Percentiles rank a stretch among this genome's conserved stretches.
Evolutionary conservation across 2,888 invertebrate genomes (phyloP).

Genomic region (Saturnia japonica): DNA sequence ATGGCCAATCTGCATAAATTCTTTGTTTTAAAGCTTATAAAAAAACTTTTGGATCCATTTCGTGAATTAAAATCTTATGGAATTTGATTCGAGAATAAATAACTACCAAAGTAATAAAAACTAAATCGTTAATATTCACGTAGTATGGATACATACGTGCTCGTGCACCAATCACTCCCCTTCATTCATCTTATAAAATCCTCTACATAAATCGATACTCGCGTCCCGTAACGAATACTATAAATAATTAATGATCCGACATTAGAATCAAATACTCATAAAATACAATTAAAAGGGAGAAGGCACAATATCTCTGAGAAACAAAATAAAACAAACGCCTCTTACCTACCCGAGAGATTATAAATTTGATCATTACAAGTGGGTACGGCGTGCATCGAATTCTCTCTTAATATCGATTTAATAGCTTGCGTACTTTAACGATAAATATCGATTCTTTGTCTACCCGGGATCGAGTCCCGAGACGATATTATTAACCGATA

Average conservation of each 20-base stretch:
- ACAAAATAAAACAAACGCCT: slow-evolving; percentile 74
- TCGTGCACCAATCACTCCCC: slow-evolving; percentile 49
- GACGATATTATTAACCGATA: slow-evolving; percentile 51
- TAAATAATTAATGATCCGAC: slow-evolving; percentile 80
- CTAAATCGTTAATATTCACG: slow-evolving; percentile 44
- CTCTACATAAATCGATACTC: slow-evolving; percentile 74
- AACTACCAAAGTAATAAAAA: slow-evolving; percentile 10
- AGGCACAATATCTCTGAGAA: slow-evolving; percentile 65
- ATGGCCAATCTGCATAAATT: slow-evolving; percentile 20
- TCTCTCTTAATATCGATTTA: slow-evolving; percentile 74
- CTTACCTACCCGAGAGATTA: slow-evolving; percentile 79
- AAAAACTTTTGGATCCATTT: slow-evolving; percentile 11
- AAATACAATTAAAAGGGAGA: slow-evolving; percentile 82
- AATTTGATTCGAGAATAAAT: slow-evolving; percentile 17
- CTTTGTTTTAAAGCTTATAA: slow-evolving; percentile 21
- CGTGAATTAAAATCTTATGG: slow-evolving; percentile 14
- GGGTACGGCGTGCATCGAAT: slow-evolving; percentile 69
- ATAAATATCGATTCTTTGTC: slow-evolving; percentile 66
- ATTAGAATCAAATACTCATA: slow-evolving; percentile 83
- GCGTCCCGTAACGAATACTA: slow-evolving; percentile 79
- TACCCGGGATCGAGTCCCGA: slow-evolving; percentile 38
- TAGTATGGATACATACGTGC: slow-evolving; percentile 48
- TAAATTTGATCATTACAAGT: slow-evolving; percentile 79
- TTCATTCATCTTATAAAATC: slow-evolving; percentile 62
- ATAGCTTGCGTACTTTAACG: slow-evolving; percentile 67